Evolutionary conservation across 2,113 vertebrate species (phyloP).

Genomic region (Megalops atlanticus): DNA sequence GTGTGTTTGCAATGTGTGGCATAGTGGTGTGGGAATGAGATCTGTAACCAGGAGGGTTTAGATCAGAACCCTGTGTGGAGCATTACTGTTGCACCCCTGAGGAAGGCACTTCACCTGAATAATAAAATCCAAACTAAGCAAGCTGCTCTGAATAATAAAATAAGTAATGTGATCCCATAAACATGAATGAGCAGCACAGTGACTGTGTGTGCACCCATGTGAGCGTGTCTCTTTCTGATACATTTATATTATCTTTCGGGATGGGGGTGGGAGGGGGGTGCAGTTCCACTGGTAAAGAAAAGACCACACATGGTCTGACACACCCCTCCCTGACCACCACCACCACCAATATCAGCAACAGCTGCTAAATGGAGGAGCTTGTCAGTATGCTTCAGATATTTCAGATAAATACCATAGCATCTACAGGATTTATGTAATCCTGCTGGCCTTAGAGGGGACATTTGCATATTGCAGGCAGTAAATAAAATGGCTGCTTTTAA

Average conservation of each 20-base stretch:
- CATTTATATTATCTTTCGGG: too few species aligned
- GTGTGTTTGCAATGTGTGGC: too few species aligned
- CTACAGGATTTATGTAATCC: constrained; percentile 4
- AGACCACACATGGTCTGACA: constrained; percentile 4
- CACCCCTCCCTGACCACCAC: neutral
- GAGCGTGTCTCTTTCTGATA: too few species aligned
- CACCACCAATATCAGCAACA: neutral
- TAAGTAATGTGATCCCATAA: neutral
- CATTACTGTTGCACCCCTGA: too few species aligned
- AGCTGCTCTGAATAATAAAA: neutral
- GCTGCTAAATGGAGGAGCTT: neutral
- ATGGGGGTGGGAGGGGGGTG: too few species aligned
- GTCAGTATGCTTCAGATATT: constrained; percentile 7
- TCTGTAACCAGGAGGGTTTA: too few species aligned
- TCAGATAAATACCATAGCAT: constrained; percentile 4
- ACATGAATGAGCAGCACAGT: neutral
- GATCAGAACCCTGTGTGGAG: too few species aligned
- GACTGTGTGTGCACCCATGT: neutral
- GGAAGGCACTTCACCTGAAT: neutral
- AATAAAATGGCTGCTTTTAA: constrained; percentile 16
- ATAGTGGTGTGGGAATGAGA: too few species aligned
- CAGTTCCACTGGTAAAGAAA: too few species aligned
- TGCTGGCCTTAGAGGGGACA: constrained; percentile 5
- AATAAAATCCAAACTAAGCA: neutral
- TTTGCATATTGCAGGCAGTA: constrained; percentile 16